Base-by-base conservation (phyloP, 2,888 invertebrate species). In the Drosophila cognata region DNA sequence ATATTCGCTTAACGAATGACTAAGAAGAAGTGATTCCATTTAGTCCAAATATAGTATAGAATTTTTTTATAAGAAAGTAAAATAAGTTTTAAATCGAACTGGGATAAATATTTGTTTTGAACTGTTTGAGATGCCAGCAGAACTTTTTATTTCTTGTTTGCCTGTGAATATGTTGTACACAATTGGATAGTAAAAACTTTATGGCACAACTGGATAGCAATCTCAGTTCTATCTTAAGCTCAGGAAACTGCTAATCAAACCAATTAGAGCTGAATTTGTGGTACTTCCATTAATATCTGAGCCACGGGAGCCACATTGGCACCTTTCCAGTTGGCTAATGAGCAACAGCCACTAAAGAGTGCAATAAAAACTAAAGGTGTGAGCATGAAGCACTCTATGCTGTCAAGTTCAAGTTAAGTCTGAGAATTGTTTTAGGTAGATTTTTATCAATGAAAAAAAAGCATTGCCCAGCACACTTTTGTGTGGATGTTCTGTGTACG, bases 401-500 rank as follows among this genome's bases (percentile, higher is more conserved):
- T 78, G 82, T 85, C 87, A 88, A 88, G 88, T 89, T 88, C 89
- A 88, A 89, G 88, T 82, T 74, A 66, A 71, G 70, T 69, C 77
- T 76, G 75, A 76, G 81, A 84, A 88, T 79, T 84, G 85, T 87
- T 87, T 70, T 65, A 56, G 71, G 63, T 71, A 79, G 71, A 80
- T 74, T 64, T 74, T 71, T 78, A 78, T 78, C 78, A 60, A 50
- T n/a, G 28, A 18, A 29, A 46, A 38, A 43, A 64, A 36, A 36
- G 25, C 21, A 38, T 31, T 50, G 25, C 25, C 21, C 41, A 56
- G 50, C 43, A 29, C 31, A 57, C 50, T 56, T 36, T 62, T 71
- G 25, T 56, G 55, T 56, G 59, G 63, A 56, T 29, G 52, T 67
- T 71, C 61, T 77, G 29, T 21, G 51, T 6, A 28, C 18, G 51